Evolutionary conservation across 2,113 vertebrate genomes (phyloP), one percentile per base, ranked within the genome.

Genomic region (Rhizomys pruinosus): DNA sequence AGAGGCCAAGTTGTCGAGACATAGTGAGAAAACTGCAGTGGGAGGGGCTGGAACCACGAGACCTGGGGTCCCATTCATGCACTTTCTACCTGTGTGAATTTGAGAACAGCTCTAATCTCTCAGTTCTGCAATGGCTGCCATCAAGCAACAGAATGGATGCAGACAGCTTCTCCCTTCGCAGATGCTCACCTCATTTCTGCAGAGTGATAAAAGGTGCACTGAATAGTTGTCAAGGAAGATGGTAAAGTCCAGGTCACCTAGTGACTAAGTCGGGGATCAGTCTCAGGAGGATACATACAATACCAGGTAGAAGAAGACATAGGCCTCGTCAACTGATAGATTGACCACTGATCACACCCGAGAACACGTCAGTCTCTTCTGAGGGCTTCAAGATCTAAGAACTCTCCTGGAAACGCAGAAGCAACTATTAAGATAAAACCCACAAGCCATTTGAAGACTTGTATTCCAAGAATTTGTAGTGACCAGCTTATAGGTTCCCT

Each of bases 31-130:
- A 59, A 23, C 72, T 66, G 32, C 23, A 32, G 22, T 16, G 34
- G 80, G 57, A 92, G 73, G 71, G 69, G 84, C 72, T 74, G 42
- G 63, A 92, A 39, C 12, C 37, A 55, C 15, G 86, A 86, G 72
- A 63, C 69, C 34, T 1, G 7, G 29, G 15, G 73, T 78, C 47
- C 37, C n/a, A 25, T 3, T 78, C 12, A 2, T 42, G 73, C 61
- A 8, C 10, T 12, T 71, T 25, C 27, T n/a, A 23, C 23, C 44
- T n/a, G 66, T 73, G 52, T 72, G 34, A 72, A 47, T 84, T 73
- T 37, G 63, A 57, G 73, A 42, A 63, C 61, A 11, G 63, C 27
- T n/a, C 32, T 29, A 27, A 34, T n/a, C 2, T 84, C 52, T 63
- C 39, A 76, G 9, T 42, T 76, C 91, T 69, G 1, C 10, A 19